Evolutionary conservation across 2,113 vertebrate genomes (phyloP).

Genomic region (Scomber japonicus): DNA sequence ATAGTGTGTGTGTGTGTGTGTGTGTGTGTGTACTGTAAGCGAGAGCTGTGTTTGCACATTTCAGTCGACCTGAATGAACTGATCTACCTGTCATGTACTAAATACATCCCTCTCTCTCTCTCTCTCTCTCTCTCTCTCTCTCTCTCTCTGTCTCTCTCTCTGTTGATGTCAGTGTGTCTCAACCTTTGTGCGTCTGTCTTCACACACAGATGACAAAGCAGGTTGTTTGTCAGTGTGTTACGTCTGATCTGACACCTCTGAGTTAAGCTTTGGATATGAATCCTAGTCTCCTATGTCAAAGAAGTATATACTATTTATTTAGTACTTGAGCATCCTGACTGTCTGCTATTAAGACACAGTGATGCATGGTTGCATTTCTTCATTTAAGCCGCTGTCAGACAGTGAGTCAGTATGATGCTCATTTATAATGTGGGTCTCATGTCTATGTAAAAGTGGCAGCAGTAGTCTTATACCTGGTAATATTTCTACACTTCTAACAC

Average conservation of each 20-base stretch:
- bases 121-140: not conserved
- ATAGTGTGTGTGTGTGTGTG: not conserved
- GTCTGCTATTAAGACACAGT: no score
- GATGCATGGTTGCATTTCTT: no score
- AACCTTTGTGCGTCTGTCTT: not conserved
- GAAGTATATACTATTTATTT: no score
- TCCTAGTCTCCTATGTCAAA: no score
- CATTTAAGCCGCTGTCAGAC: no score
- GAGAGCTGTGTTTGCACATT: constrained; percentile 35
- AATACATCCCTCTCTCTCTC: not conserved
- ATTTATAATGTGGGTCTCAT: no score
- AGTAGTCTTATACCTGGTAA: no score
- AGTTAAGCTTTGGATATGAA: not conserved
- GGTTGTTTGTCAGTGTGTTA: not conserved
- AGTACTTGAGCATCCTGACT: no score
- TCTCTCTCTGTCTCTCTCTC: not conserved
- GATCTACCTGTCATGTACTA: constrained; percentile 28
- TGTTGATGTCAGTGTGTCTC: not conserved
- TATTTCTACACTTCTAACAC: no score
- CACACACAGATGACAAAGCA: not conserved
- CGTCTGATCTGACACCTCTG: not conserved
- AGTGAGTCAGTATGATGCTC: no score
- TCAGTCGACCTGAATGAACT: constrained; percentile 5
- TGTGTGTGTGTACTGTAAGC: not conserved
- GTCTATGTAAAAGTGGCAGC: no score